phyloP scores from a whole-genome alignment of 2,888 invertebrate species.

The Athetis lepigone region DNA sequence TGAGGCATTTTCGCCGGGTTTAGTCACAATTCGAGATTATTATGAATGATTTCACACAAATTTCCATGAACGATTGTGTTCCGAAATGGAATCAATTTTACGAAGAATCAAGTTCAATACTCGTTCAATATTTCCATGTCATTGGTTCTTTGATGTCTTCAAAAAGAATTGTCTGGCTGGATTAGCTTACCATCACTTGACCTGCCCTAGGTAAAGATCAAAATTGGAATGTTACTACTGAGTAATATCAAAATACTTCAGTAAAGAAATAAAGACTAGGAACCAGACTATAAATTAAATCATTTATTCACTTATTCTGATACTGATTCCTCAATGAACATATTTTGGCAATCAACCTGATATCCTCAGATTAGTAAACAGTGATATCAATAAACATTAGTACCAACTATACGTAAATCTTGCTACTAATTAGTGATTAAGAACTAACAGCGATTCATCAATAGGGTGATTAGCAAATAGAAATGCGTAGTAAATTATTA shows the following conservation, averaged over 20 bases:
- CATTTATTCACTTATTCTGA: not conserved
- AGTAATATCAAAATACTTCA: no score
- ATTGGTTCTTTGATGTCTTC: slow-evolving; percentile 35
- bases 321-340: slow-evolving; percentile 2
- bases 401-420: slow-evolving; percentile 11
- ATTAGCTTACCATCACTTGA: slow-evolving; percentile 10
- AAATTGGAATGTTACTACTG: no score
- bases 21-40: slow-evolving; percentile 58
- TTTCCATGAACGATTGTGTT: slow-evolving; percentile 49
- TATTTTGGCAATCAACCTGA: slow-evolving; percentile 34
- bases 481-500: slow-evolving; percentile 31
- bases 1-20: slow-evolving; percentile 42
- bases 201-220: not conserved
- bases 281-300: not conserved
- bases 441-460: slow-evolving; percentile 40
- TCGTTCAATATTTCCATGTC: slow-evolving; percentile 37
- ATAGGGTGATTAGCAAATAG: slow-evolving; percentile 33
- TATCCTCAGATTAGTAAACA: no score
- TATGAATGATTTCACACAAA: slow-evolving; percentile 57
- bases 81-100: slow-evolving; percentile 52
- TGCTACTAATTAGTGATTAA: slow-evolving; percentile 35
- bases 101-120: slow-evolving; percentile 40
- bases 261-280: not conserved
- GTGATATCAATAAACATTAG: slow-evolving; percentile 24
- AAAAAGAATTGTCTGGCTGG: slow-evolving; percentile 2